Percentiles rank a stretch among this genome's conserved stretches.
These are phyloP conservation scores for Eupristina koningsbergeri DNA, from an alignment of 1,140 invertebrate species.

Conservation along the genomic window DNA sequence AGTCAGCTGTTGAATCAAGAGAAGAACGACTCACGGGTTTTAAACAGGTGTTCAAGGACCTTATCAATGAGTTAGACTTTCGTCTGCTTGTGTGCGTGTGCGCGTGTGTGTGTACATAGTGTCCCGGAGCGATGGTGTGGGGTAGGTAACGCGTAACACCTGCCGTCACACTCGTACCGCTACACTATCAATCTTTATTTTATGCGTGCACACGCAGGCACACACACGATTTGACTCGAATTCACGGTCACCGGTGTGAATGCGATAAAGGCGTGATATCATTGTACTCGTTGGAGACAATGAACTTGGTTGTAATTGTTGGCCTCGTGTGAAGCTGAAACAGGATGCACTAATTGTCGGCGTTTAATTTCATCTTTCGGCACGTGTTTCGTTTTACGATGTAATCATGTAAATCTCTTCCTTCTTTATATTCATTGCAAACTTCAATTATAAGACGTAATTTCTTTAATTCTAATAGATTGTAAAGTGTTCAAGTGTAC, in stretches of 20 bases:
- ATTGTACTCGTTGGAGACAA: background rate
- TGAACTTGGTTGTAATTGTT: slow-evolving; percentile 11
- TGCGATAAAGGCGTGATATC: background rate
- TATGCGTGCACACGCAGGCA: background rate
- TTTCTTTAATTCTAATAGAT: background rate
- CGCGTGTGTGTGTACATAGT: too few relatives aligned
- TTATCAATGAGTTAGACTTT: slow-evolving; percentile 46
- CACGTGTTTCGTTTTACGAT: background rate
- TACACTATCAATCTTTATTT: slow-evolving; percentile 17
- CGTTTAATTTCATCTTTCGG: slow-evolving; percentile 1
- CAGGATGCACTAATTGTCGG: background rate
- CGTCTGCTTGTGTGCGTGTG: too few relatives aligned
- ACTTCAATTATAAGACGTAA: background rate
- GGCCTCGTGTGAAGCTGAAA: slow-evolving; percentile 28
- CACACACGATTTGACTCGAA: too few relatives aligned
- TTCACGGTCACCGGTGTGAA: background rate
- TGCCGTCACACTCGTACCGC: slow-evolving; percentile 44
- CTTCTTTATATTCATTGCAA: background rate
- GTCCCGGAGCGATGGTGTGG: slow-evolving; percentile 51
- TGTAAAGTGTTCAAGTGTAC: too few relatives aligned
- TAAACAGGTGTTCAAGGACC: slow-evolving; percentile 19
- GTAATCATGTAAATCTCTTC: background rate
- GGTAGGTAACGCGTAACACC: slow-evolving; percentile 64
- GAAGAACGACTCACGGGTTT: background rate
- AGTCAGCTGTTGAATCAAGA: background rate